Evolutionary conservation across 2,113 vertebrate species (phyloP), one percentile per base, ranked within the genome.

Genomic region (Caranx ignobilis): DNA sequence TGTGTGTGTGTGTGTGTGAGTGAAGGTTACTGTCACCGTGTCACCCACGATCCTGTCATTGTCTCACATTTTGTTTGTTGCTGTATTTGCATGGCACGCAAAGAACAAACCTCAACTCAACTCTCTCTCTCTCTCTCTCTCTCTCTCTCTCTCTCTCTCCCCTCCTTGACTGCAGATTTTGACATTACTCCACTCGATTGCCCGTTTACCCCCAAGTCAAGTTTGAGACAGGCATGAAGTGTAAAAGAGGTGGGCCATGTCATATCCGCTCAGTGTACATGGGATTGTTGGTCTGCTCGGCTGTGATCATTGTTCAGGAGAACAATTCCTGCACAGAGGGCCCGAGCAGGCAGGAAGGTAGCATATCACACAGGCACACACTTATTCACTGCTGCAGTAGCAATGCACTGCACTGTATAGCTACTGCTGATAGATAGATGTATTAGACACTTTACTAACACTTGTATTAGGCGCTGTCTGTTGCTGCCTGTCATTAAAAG

Each of bases 151-250:
- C 50, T 60, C 63, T 43, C 77, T n/a, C 54, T 48, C 77, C 60
- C 69, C 79, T 84, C 86, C 75, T 89, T 83, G 79, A 87, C 87
- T 90, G 83, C 61, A 82, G 86, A 86, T 88, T 90, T 89, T 91
- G 87, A 93, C 90, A 88, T 91, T 88, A 92, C 88, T 90, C 78
- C 83, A 84, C 89, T 92, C 88, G 78, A 88, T 87, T 90, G 87
- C 81, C 78, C 84, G 87, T 91, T 92, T 91, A 92, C 84, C 87
- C 87, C 85, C 86, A 78, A 93, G 88, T 93, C 93, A 92, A 90
- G 87, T 91, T 81, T 55, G 81, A 83, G 87, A 79, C 81, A 63
- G 88, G 65, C 67, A 82, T 82, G 81, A 88, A 90, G 89, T 88
- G 88, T 84, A 88, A 84, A 90, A 79, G 87, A 90, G 90, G 88